Evolutionary conservation across 2,888 invertebrate species (phyloP), one percentile per base, ranked within the genome.

Genomic region (Andrena camellia): DNA sequence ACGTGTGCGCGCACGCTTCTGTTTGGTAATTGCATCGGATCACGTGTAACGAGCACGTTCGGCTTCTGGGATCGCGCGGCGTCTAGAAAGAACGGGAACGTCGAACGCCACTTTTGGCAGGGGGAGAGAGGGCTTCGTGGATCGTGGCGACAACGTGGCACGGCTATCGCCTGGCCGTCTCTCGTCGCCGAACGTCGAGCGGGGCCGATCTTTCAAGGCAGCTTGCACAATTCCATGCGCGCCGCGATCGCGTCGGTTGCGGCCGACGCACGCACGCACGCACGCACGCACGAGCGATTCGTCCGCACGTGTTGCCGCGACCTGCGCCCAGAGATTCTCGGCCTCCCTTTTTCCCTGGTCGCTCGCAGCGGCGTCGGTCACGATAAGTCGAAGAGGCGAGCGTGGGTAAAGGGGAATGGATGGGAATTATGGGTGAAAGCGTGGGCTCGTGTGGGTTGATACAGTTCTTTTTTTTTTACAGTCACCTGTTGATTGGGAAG

Each of bases 41-140:
- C 86, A 83, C 81, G 86, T 84, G 82, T 76, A 69, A 71, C 81
- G 67, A 8, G 77, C 83, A 78, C 75, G 78, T 80, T 77, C 84
- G 20, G 62, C 62, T 57, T 63, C 74, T 66, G 77, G 66, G 75
- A 52, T 74, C 64, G 78, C 57, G 67, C 33, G 78, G 54, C 71
- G 63, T 17, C 50, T 64, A 71, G 57, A 1, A 57, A 8, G 23
- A 26, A 62, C 67, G 77, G 33, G 54, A 73, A n/a, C 20, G 66
- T 67, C 64, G 31, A 82, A 85, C 68, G 78, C 82, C 82, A 74
- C 64, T 86, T 86, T 86, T 86, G 79, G 82, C 82, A 75, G 23
- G 10, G 10, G 20, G 10, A 10, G 57, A 23, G 48, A 31, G 23
- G 20, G 20, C 48, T 26, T 7, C 73, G 52, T 8, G 57, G 48